A percentile compares a stretch with the other conserved stretches of the same genome.
Evolutionary conservation across 1,140 invertebrate species (phyloP).

Genomic region (Panonychus citri): DNA sequence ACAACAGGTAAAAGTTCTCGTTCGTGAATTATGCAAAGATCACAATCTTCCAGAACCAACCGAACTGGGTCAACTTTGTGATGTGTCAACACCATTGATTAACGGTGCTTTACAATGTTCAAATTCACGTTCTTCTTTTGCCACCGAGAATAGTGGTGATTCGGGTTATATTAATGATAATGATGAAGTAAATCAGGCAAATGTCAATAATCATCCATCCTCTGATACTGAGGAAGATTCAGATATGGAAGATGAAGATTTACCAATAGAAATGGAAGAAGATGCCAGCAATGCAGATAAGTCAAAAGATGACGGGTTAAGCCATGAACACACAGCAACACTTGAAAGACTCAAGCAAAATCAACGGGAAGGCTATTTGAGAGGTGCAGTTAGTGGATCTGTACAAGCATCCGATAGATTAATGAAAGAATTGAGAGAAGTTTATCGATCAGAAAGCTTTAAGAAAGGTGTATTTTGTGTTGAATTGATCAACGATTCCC

Average conservation of each 20-base stretch:
- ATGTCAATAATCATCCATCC: slow-evolving; percentile 37
- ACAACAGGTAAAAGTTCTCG: slow-evolving; percentile 53
- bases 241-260: slow-evolving; percentile 50
- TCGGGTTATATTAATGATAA: slow-evolving; percentile 1
- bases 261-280: slow-evolving; percentile 85
- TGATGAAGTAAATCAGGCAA: not conserved
- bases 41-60: slow-evolving; percentile 42
- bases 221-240: slow-evolving; percentile 43
- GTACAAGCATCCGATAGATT: slow-evolving; percentile 93
- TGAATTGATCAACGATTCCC: slow-evolving; percentile 89
- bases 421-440: slow-evolving; percentile 96
- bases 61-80: slow-evolving; percentile 50
- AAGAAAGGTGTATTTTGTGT: slow-evolving; percentile 72
- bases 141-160: slow-evolving; percentile 2
- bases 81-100: slow-evolving; percentile 16
- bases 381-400: slow-evolving; percentile 73
- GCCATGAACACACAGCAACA: slow-evolving; percentile 72
- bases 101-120: slow-evolving; percentile 1
- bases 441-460: slow-evolving; percentile 90
- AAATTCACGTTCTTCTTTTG: not conserved
- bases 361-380: slow-evolving; percentile 69
- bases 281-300: slow-evolving; percentile 27
- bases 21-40: slow-evolving; percentile 65
- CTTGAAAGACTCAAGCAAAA: slow-evolving; percentile 78
- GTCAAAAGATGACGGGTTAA: slow-evolving; percentile 49